phyloP scores from a whole-genome alignment of 2,797 vertebrate species.

The Pantherophis alleghaniensis region DNA sequence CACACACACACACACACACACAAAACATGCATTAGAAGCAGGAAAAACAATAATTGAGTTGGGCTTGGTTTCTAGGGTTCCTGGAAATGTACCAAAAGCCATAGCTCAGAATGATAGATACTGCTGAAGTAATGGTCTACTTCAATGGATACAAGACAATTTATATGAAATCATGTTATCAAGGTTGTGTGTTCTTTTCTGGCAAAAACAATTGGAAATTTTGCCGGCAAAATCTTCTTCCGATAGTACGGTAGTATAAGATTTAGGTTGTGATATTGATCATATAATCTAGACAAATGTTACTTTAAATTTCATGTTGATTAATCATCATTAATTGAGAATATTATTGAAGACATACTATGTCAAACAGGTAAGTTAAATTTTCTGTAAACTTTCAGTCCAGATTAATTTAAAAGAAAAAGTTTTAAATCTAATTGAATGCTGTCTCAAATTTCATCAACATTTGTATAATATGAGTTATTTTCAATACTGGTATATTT shows the following conservation, averaged over 20 bases:
- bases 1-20: background rate
- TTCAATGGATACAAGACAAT: background rate
- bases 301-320: background rate
- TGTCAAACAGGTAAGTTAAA: background rate
- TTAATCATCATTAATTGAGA: background rate
- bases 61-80: background rate
- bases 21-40: background rate
- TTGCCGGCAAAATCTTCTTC: background rate
- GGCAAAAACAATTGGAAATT: background rate
- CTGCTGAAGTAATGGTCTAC: background rate
- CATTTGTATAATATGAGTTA: background rate
- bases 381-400: background rate
- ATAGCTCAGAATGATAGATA: background rate
- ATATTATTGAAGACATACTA: background rate
- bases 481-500: background rate
- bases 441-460: background rate
- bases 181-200: background rate
- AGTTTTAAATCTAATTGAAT: background rate
- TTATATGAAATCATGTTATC: background rate
- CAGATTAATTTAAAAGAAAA: background rate
- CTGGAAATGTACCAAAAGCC: background rate
- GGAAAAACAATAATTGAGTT: background rate
- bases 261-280: background rate
- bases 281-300: background rate
- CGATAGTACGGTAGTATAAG: background rate